Percentiles rank a stretch among this genome's conserved stretches.
phyloP scores from a whole-genome alignment of 2,888 invertebrate genomes.

The Polydrusus pterygomalis region DNA sequence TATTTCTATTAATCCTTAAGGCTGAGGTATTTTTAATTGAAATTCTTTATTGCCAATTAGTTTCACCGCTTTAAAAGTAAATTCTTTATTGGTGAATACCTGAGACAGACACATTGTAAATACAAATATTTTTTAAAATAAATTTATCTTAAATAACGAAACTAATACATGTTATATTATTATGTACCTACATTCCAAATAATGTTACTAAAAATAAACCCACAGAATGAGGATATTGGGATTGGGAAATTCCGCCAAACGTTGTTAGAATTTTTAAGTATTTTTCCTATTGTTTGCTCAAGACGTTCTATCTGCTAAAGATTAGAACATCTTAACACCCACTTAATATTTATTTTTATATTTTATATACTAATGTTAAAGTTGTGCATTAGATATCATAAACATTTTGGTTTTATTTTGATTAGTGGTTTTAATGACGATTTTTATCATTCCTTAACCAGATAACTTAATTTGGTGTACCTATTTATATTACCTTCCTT shows the following conservation, averaged over 20 bases:
- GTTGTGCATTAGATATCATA: not conserved
- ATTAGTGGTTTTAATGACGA: not conserved
- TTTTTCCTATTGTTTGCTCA: conserved; percentile 1
- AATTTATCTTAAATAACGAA: not conserved
- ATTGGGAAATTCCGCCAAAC: not conserved
- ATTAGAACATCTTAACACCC: not conserved
- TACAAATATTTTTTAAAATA: not conserved
- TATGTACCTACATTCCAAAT: not conserved
- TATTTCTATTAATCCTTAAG: not conserved
- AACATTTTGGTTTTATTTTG: not conserved
- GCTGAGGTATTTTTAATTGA: conserved; percentile 11
- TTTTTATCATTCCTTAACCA: no score
- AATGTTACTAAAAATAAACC: conserved; percentile 4
- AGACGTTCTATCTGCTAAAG: not conserved
- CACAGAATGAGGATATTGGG: not conserved
- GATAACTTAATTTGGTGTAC: not conserved
- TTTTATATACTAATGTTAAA: conserved; percentile 14
- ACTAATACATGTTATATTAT: not conserved
- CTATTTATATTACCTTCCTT: not conserved
- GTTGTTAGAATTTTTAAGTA: not conserved
- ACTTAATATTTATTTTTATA: conserved; percentile 10
- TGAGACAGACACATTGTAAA: not conserved
- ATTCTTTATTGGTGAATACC: conserved; percentile 3
- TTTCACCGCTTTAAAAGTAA: not conserved
- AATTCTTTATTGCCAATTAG: not conserved